Percentiles rank a stretch among this genome's conserved stretches.
Conservation (phyloP, 1,140 invertebrate genomes). For the Dinoponera quadriceps region DNA sequence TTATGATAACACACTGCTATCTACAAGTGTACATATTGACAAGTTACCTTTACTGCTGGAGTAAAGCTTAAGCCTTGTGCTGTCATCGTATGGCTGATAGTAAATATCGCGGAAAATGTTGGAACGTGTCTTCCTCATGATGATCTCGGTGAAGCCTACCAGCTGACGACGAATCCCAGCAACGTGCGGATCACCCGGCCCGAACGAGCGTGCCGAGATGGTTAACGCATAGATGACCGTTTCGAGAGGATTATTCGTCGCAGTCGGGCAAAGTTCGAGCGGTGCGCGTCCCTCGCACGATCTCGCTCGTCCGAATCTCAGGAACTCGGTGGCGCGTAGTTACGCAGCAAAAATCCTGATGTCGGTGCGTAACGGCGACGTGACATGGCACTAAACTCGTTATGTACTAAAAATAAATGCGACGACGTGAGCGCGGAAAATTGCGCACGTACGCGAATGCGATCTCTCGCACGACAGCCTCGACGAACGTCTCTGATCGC, state of each 20-base stretch:
- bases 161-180: conserved; percentile 36
- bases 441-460: conserved; percentile 1
- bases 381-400: conserved; percentile 71
- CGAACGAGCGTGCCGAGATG: background rate
- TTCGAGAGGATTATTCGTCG: conserved; percentile 50
- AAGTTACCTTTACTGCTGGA: conserved; percentile 85
- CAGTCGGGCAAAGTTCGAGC: conserved; percentile 7
- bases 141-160: conserved; percentile 24
- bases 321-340: conserved; percentile 49
- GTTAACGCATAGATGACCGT: conserved; percentile 35
- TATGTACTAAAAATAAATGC: conserved; percentile 76
- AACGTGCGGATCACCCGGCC: background rate
- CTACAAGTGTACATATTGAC: conserved; percentile 10
- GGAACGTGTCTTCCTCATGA: conserved; percentile 80
- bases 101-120: conserved; percentile 86
- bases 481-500: background rate
- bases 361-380: conserved; percentile 57
- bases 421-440: conserved; percentile 2
- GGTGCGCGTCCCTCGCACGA: conserved; percentile 4
- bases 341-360: conserved; percentile 64
- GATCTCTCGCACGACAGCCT: background rate
- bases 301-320: conserved; percentile 61
- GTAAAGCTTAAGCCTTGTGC: conserved; percentile 83
- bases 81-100: conserved; percentile 85
- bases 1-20: background rate